Percentiles rank a stretch among this genome's conserved stretches.
Conservation (phyloP, 30 jellyfish, hydroid and myxozoan species). For the Turritopsis rubra region DNA sequence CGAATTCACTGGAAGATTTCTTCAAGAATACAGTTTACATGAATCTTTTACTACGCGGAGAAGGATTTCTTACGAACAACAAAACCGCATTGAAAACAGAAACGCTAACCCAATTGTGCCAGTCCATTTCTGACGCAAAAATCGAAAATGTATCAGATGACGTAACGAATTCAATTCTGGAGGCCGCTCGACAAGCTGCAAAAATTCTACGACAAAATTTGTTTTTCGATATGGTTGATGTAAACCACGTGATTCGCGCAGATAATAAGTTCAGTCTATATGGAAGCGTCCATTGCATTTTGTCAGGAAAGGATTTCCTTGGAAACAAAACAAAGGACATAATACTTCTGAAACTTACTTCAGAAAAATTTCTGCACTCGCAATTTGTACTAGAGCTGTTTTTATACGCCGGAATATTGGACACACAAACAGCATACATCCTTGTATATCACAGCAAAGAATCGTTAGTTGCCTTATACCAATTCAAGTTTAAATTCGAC, state of each 20-base stretch:
- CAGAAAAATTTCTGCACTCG: background rate
- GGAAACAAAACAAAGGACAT: background rate
- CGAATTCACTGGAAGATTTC: background rate
- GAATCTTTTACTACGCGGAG: background rate
- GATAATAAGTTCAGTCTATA: background rate
- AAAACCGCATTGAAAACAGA: background rate
- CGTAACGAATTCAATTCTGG: background rate
- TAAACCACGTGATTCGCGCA: background rate
- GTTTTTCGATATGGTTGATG: background rate
- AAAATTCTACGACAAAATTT: background rate
- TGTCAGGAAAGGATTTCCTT: background rate
- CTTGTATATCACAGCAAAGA: background rate
- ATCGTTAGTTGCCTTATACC: background rate
- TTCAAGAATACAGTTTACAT: background rate
- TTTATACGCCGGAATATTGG: conserved; percentile 4
- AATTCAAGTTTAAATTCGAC: conserved; percentile 6
- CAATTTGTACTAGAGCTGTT: background rate
- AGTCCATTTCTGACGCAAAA: background rate
- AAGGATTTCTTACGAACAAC: background rate
- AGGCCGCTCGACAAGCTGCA: background rate
- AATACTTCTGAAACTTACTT: background rate
- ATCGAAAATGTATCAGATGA: background rate
- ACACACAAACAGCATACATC: background rate
- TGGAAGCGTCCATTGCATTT: background rate
- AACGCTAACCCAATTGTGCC: background rate